phyloP scores from a whole-genome alignment of 2,113 vertebrate genomes.

The Electrona antarctica region DNA sequence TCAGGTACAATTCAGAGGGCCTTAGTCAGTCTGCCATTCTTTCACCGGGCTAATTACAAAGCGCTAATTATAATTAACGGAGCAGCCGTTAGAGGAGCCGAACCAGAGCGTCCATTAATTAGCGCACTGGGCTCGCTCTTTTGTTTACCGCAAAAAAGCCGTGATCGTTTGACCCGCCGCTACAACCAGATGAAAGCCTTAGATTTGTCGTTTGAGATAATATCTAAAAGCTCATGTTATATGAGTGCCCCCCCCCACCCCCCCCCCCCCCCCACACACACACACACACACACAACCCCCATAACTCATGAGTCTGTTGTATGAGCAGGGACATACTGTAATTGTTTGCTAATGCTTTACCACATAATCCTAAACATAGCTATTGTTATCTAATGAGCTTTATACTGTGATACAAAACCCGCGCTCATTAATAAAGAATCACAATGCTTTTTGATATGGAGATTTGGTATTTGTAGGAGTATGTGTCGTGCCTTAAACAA shows the following conservation, averaged over 20 bases:
- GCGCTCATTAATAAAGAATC: constrained; percentile 26
- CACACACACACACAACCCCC: no score
- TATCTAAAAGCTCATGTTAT: background rate
- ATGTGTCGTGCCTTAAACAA: constrained; percentile 46
- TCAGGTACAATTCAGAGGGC: constrained; percentile 65
- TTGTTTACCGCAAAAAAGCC: constrained; percentile 62
- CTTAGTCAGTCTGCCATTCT: constrained; percentile 64
- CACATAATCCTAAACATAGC: constrained; percentile 18
- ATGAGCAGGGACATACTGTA: constrained; percentile 16
- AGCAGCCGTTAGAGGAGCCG: constrained; percentile 27
- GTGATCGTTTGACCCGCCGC: constrained; percentile 16
- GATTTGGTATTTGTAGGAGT: constrained; percentile 34
- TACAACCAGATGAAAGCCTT: constrained; percentile 40
- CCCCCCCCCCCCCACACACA: no score
- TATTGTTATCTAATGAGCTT: constrained; percentile 33
- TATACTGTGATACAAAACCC: constrained; percentile 6
- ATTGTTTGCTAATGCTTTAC: constrained; percentile 24
- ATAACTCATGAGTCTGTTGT: constrained; percentile 10
- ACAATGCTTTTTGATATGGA: constrained; percentile 35
- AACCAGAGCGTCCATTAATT: constrained; percentile 66
- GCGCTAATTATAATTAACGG: constrained; percentile 72
- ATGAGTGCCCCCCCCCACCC: constrained; percentile 27
- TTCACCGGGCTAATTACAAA: constrained; percentile 65
- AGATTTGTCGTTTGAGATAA: constrained; percentile 49
- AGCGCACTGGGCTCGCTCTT: constrained; percentile 51